Conservation (phyloP, 2,113 vertebrate genomes). For the Sylvicapra grimmia region DNA sequence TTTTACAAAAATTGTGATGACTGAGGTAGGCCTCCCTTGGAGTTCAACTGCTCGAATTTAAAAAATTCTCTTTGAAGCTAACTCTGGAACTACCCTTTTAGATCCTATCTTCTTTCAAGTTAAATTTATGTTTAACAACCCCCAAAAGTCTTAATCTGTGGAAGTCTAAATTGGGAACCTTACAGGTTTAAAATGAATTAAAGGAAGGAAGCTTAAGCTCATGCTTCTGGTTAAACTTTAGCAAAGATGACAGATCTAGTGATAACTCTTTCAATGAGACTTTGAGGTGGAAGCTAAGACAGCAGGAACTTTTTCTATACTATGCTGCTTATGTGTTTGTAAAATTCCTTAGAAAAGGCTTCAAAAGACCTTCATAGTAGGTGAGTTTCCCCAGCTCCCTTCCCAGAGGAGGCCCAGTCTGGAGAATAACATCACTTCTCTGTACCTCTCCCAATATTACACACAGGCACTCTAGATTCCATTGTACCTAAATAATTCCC, state of each 20-base stretch:
- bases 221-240: background rate
- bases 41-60: background rate
- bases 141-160: background rate
- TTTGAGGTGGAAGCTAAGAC: background rate
- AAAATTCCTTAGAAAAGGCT: background rate
- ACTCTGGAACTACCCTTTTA: background rate
- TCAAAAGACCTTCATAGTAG: background rate
- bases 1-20: background rate
- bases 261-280: background rate
- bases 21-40: background rate
- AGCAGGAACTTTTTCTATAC: background rate
- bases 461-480: background rate
- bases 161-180: background rate
- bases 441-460: background rate
- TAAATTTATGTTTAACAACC: conserved; percentile 7
- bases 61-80: conserved; percentile 7
- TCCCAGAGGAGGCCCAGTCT: background rate
- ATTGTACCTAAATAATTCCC: background rate
- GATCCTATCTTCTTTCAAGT: conserved; percentile 9
- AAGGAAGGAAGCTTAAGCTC: background rate
- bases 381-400: background rate
- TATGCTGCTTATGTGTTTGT: background rate
- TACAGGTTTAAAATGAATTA: conserved; percentile 10
- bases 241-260: background rate
- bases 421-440: background rate